Conservation (phyloP, 2,113 vertebrate species). For the Myrmophylax atrothorax region DNA sequence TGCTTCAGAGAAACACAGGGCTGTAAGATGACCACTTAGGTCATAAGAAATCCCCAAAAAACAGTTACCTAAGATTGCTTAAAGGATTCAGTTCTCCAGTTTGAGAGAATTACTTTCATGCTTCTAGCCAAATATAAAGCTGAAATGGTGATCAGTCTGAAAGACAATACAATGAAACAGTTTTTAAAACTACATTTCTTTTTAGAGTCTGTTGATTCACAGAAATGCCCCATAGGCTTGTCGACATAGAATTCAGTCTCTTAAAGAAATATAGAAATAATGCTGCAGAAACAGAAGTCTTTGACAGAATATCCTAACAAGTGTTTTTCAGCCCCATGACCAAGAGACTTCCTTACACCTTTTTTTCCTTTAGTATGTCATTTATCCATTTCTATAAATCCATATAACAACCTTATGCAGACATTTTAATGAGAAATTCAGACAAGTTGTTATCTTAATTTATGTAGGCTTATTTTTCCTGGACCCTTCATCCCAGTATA, state of each 20-base stretch:
- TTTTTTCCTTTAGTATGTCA: background rate
- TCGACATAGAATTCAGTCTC: background rate
- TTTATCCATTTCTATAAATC: background rate
- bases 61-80: background rate
- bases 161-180: background rate
- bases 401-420: background rate
- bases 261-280: background rate
- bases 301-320: background rate
- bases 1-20: background rate
- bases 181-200: background rate
- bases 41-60: background rate
- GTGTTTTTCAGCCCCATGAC: background rate
- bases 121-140: background rate
- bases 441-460: background rate
- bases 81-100: background rate
- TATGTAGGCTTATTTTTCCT: background rate
- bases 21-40: background rate
- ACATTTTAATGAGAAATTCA: background rate
- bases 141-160: background rate
- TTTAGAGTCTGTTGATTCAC: background rate
- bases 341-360: background rate
- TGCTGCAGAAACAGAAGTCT: background rate
- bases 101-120: background rate
- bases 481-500: background rate
- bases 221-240: background rate